Conservation (phyloP, 2,797 vertebrate species). For the Acipenser ruthenus region DNA sequence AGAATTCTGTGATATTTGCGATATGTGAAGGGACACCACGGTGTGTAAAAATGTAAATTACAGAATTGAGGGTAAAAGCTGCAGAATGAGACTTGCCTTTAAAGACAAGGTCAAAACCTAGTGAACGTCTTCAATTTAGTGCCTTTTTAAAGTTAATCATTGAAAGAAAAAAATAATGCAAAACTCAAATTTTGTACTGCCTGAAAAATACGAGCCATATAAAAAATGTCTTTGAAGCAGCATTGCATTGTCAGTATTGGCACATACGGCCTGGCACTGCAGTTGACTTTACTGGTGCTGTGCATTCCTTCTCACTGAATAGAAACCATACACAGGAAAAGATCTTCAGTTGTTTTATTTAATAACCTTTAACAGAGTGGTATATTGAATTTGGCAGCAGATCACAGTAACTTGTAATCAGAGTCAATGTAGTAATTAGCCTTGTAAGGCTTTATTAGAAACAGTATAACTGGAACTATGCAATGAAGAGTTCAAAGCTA, state of each 20-base stretch:
- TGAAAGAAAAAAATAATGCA: too few species aligned
- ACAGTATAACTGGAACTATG: constrained; percentile 20
- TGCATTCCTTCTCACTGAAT: constrained; percentile 5
- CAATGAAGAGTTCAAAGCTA: constrained; percentile 7
- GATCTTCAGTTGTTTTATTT: constrained; percentile 14
- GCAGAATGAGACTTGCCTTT: too few species aligned
- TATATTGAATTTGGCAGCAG: constrained; percentile 36
- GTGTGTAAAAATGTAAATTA: too few species aligned
- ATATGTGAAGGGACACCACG: too few species aligned
- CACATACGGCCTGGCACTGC: not conserved
- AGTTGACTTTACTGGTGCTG: constrained; percentile 5
- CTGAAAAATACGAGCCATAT: not conserved
- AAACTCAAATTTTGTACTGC: too few species aligned
- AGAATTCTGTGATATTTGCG: too few species aligned
- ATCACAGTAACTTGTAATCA: constrained; percentile 42
- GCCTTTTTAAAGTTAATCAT: too few species aligned
- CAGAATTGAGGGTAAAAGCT: too few species aligned
- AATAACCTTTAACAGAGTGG: constrained; percentile 13
- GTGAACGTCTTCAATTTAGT: too few species aligned
- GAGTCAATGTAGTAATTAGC: constrained; percentile 44
- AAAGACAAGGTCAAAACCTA: too few species aligned
- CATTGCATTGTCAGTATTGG: not conserved
- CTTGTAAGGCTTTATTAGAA: constrained; percentile 31
- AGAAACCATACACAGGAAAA: constrained; percentile 5
- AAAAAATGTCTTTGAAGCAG: not conserved